Percentiles rank a stretch among this genome's conserved stretches.
phyloP scores from a whole-genome alignment of 2,888 invertebrate species.

The Spilosoma lubricipeda region DNA sequence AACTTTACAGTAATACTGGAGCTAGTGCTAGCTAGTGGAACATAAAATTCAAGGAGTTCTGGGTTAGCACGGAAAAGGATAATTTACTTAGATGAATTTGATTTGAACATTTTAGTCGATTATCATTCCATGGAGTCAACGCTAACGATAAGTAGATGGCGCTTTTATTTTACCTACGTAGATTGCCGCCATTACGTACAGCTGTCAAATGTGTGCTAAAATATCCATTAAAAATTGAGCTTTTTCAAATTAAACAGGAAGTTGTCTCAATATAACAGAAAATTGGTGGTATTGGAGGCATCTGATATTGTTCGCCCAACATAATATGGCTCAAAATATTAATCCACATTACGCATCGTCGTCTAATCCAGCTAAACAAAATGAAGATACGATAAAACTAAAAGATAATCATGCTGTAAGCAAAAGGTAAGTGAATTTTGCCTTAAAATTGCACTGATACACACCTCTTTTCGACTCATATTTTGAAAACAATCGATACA shows the following conservation, averaged over 20 bases:
- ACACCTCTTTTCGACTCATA: constrained; percentile 8
- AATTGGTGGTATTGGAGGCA: constrained; percentile 67
- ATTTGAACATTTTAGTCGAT: constrained; percentile 4
- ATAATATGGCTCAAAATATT: constrained; percentile 94
- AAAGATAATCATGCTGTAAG: constrained; percentile 96
- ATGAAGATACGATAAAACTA: constrained; percentile 91
- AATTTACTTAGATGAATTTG: not conserved
- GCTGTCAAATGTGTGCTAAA: constrained; percentile 74
- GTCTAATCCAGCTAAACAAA: constrained; percentile 91
- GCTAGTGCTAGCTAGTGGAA: too few species aligned
- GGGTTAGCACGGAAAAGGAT: too few species aligned
- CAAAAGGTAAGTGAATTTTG: constrained; percentile 89
- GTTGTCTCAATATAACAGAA: constrained; percentile 78
- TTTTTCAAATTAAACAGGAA: constrained; percentile 84
- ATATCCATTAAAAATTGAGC: constrained; percentile 82
- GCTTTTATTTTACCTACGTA: constrained; percentile 48
- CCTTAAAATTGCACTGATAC: constrained; percentile 19
- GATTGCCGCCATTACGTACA: constrained; percentile 75
- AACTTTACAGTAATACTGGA: too few species aligned
- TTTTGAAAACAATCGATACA: constrained; percentile 12
- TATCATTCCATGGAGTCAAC: not conserved
- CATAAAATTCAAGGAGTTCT: not conserved
- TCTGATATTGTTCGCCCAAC: constrained; percentile 62
- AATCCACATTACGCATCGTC: constrained; percentile 92
- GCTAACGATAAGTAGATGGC: constrained; percentile 49